Conservation (phyloP, 2,113 vertebrate species). For the Smithornis capensis region DNA sequence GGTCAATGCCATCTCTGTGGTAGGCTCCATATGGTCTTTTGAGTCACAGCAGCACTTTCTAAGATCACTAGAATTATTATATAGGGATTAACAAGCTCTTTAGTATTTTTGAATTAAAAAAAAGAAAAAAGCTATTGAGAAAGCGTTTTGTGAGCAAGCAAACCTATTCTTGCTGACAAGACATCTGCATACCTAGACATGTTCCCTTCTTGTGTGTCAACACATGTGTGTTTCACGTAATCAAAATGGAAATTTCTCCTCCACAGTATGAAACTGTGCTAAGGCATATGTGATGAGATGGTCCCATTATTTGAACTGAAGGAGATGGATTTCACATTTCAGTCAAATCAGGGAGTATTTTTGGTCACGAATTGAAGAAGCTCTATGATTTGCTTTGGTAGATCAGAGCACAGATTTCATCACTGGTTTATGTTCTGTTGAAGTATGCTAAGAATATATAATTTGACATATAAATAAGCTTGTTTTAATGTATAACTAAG, state of each 20-base stretch:
- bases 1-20: not conserved
- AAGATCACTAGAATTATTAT: not conserved
- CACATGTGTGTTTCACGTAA: not conserved
- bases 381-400: not conserved
- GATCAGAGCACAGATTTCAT: not conserved
- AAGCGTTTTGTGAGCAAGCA: not conserved
- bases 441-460: not conserved
- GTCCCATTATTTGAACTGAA: not conserved
- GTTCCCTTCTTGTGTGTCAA: not conserved
- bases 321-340: not conserved
- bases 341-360: not conserved
- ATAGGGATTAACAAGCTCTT: not conserved
- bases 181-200: not conserved
- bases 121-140: not conserved
- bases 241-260: not conserved
- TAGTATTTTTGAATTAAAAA: not conserved
- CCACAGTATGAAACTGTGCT: not conserved
- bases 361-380: not conserved
- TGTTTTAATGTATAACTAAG: not conserved
- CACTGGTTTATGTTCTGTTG: not conserved
- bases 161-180: not conserved
- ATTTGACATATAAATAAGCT: conserved; percentile 5
- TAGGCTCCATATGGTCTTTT: not conserved
- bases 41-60: not conserved
- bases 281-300: not conserved